These are phyloP conservation scores for Lacerta agilis DNA, from an alignment of 2,797 vertebrate genomes.

Conservation along the genomic window DNA sequence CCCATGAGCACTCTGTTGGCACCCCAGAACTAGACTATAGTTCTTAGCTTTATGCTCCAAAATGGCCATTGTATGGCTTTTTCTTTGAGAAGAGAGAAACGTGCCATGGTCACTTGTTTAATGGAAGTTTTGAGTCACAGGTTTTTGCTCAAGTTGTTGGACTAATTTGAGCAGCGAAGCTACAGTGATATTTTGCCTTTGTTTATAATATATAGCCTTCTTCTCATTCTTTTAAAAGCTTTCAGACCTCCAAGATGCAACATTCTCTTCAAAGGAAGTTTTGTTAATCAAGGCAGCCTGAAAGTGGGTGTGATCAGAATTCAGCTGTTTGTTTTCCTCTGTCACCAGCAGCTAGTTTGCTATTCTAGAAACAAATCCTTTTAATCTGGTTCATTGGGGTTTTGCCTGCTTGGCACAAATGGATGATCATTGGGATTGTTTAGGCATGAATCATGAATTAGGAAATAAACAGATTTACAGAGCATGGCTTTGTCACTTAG, in stretches of 20 bases:
- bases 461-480: background rate
- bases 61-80: background rate
- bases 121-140: background rate
- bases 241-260: background rate
- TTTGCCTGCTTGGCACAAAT: background rate
- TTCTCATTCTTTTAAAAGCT: background rate
- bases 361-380: background rate
- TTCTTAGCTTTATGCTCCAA: background rate
- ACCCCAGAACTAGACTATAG: too few species aligned
- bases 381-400: background rate
- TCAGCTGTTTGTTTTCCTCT: background rate
- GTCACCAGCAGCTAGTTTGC: background rate
- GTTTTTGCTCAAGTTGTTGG: background rate
- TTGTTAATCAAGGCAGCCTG: background rate
- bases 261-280: background rate
- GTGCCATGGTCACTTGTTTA: background rate
- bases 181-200: background rate
- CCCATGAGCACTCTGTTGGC: too few species aligned
- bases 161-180: background rate
- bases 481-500: background rate
- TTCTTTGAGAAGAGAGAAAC: background rate
- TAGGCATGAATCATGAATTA: conserved; percentile 3
- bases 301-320: background rate
- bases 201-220: background rate
- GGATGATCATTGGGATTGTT: background rate